A percentile compares a stretch with the other conserved stretches of the same genome.
Evolutionary conservation across 2,888 invertebrate species (phyloP).

Genomic region (Endomychus coccineus): DNA sequence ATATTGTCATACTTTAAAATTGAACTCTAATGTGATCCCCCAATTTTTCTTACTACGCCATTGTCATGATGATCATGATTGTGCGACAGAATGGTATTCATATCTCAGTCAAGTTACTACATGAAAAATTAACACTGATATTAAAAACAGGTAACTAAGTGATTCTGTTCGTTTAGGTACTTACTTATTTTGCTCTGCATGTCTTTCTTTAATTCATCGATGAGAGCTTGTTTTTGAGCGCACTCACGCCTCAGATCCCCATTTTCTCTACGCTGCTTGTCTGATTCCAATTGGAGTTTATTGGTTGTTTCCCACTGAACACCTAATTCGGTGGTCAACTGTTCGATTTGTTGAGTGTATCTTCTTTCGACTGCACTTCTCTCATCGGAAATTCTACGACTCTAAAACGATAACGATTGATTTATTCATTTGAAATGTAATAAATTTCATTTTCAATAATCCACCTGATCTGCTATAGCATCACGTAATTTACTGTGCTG

Average conservation of each 20-base stretch:
- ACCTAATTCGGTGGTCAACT: conserved; percentile 68
- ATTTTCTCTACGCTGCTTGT: conserved; percentile 71
- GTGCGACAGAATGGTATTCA: too few relatives aligned
- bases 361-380: conserved; percentile 64
- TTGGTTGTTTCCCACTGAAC: conserved; percentile 75
- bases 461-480: conserved; percentile 64
- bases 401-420: conserved; percentile 23
- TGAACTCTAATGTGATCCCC: too few relatives aligned
- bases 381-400: conserved; percentile 61
- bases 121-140: too few relatives aligned
- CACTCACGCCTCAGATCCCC: conserved; percentile 69
- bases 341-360: conserved; percentile 67
- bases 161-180: too few relatives aligned
- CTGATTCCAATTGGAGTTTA: conserved; percentile 68
- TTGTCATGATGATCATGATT: too few relatives aligned
- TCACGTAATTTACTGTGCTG: conserved; percentile 71
- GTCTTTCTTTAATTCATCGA: conserved; percentile 75
- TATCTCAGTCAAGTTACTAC: too few relatives aligned
- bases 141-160: too few relatives aligned
- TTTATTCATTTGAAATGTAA: not conserved
- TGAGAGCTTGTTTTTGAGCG: conserved; percentile 63
- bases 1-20: too few relatives aligned
- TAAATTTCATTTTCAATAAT: not conserved
- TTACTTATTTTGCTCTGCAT: conserved; percentile 67
- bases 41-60: too few relatives aligned